Evolutionary conservation across 2,113 vertebrate genomes (phyloP), one percentile per base, ranked within the genome.

Genomic region (Macquaria australasica): DNA sequence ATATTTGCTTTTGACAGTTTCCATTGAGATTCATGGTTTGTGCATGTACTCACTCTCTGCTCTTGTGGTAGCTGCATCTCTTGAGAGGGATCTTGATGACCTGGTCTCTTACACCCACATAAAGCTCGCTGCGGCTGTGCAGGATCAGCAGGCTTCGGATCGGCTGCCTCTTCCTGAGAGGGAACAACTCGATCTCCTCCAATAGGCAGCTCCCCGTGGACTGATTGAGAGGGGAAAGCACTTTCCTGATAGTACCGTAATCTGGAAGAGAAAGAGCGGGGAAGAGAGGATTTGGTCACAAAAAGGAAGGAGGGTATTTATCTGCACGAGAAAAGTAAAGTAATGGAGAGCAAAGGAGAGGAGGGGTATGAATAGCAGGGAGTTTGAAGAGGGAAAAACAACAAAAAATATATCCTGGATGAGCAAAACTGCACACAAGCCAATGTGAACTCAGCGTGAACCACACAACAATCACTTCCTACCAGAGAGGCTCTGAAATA

Each of bases 221-320:
- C 90, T 95, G 96, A 87, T 97, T 97, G 91, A 98, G 75, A 0
- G 98, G 98, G 0, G 97, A 98, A 25, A 98, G 97, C 50, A 99
- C 97, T 91, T 99, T 99, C 88, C 98, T 97, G 91, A 99, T 97
- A 66, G 98, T 98, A 15, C 98, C 98, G 1, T 98, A 97, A 94
- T 98, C 98, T 99, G 95, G 76, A 66, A n/a, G 56, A 50, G 2
- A 87, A 53, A 66, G 50, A 51, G 12, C 9, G 59, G 23, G 28
- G 10, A 31, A 7, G 23, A 70, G 74, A 68, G 48, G 75, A 76
- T 83, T 68, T 56, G 66, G 60, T 72, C 84, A 90, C 28, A 84
- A 48, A 71, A 28, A 82, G 51, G 31, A 53, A 62, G 58, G 25
- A 77, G 39, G 58, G 20, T 37, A 50, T 79, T 87, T 67, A 83